Percentiles rank a stretch among this genome's conserved stretches.
These are phyloP conservation scores for Melolontha melolontha DNA, from an alignment of 2,888 invertebrate genomes.

Conservation along the genomic window DNA sequence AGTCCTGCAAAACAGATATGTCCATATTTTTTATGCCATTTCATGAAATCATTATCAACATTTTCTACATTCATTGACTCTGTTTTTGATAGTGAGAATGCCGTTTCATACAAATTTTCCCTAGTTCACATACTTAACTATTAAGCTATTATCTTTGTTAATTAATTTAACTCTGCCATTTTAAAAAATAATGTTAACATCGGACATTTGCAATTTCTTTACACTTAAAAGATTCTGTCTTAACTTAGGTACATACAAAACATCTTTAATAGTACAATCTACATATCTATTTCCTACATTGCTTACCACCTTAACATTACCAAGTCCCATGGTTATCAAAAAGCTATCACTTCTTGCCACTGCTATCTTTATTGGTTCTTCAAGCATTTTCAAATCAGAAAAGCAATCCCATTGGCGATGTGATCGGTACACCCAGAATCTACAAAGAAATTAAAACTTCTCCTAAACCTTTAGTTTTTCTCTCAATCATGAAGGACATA, in stretches of 20 bases:
- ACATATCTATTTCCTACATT: background rate
- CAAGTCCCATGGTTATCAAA: background rate
- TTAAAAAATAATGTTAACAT: constrained; percentile 18
- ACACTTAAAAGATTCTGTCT: constrained; percentile 26
- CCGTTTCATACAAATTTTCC: constrained; percentile 1
- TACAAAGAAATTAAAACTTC: background rate
- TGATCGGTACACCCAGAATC: constrained; percentile 9
- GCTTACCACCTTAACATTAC: too few relatives aligned
- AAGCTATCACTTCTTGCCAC: constrained; percentile 4
- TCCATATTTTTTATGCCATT: too few relatives aligned
- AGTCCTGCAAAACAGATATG: too few relatives aligned
- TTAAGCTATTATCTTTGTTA: too few relatives aligned
- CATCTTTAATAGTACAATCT: constrained; percentile 27
- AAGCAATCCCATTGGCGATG: constrained; percentile 5
- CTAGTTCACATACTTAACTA: too few relatives aligned
- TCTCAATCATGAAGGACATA: too few relatives aligned
- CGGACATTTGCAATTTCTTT: constrained; percentile 24
- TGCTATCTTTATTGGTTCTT: constrained; percentile 2
- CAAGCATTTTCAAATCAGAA: constrained; percentile 9
- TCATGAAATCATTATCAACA: background rate
- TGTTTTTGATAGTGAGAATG: background rate
- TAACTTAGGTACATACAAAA: constrained; percentile 24
- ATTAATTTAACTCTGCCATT: too few relatives aligned
- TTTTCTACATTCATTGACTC: background rate
- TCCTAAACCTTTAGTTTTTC: background rate